Base-by-base conservation (phyloP, 2,888 invertebrate species). In the Epistrophe eligans region DNA sequence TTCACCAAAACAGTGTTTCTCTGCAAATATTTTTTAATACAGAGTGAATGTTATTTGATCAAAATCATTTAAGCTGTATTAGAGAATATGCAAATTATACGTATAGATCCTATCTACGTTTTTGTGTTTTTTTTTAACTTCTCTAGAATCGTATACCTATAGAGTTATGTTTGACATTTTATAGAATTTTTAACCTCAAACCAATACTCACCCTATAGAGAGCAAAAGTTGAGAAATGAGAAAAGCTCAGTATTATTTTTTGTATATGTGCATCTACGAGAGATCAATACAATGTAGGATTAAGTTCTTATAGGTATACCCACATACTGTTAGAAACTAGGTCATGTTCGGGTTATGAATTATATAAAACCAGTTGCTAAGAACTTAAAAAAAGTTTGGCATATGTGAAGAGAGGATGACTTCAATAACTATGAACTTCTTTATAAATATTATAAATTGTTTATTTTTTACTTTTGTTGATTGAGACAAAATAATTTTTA, bases 351-450 rank as follows among this genome's bases (percentile, higher is more conserved):
- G 48, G 19, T 50, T 50, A 50, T 52, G 24, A 24, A 52, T 24
- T 52, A 52, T 52, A 24, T 52, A 52, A 24, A 52, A 52, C 52
- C 52, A 52, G 52, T 52, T 52, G 48, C 48, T 50, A 50, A 19
- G 48, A 50, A 50, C 10, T 19, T 19, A 19, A 24, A 19, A n/a
- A 50, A 10, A 9, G 11, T 50, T 50, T 9, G 19, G 17, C 10
- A 43, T 43, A 15, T 24, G 3, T 24, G 24, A n/a, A n/a, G 40
- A 40, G 43, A n/a, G 24, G 24, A 24, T 24, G 6, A 15, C 15
- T 43, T 43, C 15, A 43, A 43, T 43, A 24, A 24, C n/a, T 24
- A 3, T 3, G 15, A 43, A 43, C 4, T 15, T 40, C 10, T 6
- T 40, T 13, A n/a, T n/a, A 43, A 40, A 40, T 13, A 40, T 11